Conservation (phyloP, 2,888 invertebrate species). For the Thera obeliscata region DNA sequence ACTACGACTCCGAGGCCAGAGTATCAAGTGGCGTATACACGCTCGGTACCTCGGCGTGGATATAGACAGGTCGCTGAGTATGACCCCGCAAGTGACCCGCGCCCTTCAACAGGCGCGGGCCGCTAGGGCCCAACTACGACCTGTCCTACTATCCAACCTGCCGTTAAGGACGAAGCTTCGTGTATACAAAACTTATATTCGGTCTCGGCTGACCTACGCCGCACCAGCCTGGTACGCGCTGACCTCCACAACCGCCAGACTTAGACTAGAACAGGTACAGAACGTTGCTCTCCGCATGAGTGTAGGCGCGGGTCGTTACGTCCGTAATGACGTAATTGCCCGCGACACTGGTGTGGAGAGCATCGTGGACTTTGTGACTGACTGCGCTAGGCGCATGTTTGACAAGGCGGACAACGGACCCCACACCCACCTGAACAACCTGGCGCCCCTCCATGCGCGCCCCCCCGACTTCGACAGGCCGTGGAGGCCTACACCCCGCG, state of each 20-base stretch:
- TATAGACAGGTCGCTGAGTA: not conserved
- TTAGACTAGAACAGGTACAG: not conserved
- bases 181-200: not conserved
- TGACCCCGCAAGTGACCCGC: not conserved
- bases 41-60: not conserved
- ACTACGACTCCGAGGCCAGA: not conserved
- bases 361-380: not conserved
- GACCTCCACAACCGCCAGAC: too few relatives aligned
- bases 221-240: not conserved
- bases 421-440: not conserved
- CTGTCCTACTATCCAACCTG: not conserved
- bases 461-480: not conserved
- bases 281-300: not conserved
- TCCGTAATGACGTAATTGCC: not conserved
- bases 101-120: not conserved
- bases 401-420: slow-evolving; percentile 4
- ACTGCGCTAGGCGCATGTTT: not conserved
- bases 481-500: not conserved
- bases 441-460: not conserved
- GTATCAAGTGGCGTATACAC: not conserved
- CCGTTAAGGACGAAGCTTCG: not conserved
- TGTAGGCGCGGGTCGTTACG: not conserved
- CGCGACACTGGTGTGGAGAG: not conserved
- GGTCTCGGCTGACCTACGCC: not conserved
- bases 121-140: not conserved